These are phyloP conservation scores for Geotrupes spiniger DNA, from an alignment of 2,888 invertebrate genomes.

Conservation along the genomic window DNA sequence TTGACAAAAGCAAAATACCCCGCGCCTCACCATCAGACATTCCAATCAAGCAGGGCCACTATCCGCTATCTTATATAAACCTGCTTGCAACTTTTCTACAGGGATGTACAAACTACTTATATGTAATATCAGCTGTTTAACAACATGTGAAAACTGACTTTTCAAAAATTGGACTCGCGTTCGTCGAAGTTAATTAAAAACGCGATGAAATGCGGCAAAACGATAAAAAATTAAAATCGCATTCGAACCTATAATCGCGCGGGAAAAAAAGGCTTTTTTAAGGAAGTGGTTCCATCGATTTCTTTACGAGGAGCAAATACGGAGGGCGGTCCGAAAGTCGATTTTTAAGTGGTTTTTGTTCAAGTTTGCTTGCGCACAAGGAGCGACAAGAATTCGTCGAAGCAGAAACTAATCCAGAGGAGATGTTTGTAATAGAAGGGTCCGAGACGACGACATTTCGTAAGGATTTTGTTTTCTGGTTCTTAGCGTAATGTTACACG, in stretches of 20 bases:
- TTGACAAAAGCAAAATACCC: constrained; percentile 35
- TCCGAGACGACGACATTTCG: not conserved
- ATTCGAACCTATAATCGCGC: too few species aligned
- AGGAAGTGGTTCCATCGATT: not conserved
- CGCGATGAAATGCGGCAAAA: too few species aligned
- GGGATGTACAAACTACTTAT: constrained; percentile 19
- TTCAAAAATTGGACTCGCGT: not conserved
- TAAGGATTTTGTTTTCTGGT: constrained; percentile 7
- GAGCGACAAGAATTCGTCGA: constrained; percentile 21
- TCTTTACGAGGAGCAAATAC: not conserved
- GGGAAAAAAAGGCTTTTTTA: too few species aligned
- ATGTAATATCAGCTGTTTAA: constrained; percentile 23
- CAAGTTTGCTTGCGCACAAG: constrained; percentile 8
- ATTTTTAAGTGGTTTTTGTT: not conserved
- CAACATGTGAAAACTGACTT: not conserved
- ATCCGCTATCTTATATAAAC: constrained; percentile 29
- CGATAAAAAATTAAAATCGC: too few species aligned
- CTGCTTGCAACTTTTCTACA: constrained; percentile 24
- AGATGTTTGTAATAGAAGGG: constrained; percentile 7
- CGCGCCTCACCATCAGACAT: constrained; percentile 34
- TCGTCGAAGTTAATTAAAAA: not conserved
- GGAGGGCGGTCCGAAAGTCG: not conserved
- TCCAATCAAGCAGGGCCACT: constrained; percentile 31
- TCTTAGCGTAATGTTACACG: not conserved
- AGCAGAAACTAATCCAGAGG: constrained; percentile 16